Conservation (phyloP, 1,140 invertebrate genomes). For the Sitodiplosis mosellana region DNA sequence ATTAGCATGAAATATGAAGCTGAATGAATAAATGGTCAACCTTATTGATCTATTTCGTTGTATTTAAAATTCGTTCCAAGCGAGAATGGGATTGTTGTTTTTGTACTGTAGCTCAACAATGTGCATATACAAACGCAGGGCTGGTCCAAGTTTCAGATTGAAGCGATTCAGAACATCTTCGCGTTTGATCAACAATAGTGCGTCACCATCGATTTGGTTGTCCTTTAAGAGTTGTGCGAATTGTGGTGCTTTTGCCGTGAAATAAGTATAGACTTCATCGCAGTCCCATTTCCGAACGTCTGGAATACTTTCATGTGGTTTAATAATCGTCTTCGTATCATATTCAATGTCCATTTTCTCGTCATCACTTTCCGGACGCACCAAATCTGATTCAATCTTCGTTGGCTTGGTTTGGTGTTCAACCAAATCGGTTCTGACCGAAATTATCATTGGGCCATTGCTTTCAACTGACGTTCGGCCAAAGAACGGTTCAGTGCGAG, state of each 20-base stretch:
- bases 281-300: conserved; percentile 12
- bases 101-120: conserved; percentile 13
- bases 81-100: conserved; percentile 11
- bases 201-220: conserved; percentile 20
- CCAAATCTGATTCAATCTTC: no score
- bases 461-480: no score
- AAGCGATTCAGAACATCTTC: conserved; percentile 16
- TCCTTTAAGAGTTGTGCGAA: conserved; percentile 13
- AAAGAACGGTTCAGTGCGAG: no score
- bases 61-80: background rate
- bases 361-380: no score
- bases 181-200: conserved; percentile 17
- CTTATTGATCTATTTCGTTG: no score
- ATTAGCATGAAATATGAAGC: no score
- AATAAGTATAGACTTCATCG: conserved; percentile 14
- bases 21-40: no score
- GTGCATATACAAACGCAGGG: conserved; percentile 15
- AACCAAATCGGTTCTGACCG: no score
- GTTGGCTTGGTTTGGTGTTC: no score
- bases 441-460: no score
- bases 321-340: no score
- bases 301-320: conserved; percentile 4
- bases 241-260: conserved; percentile 12
- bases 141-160: conserved; percentile 17
- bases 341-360: no score